These are phyloP conservation scores for Petrocephalus microphthalmus DNA, from an alignment of 2,113 vertebrate genomes.

Conservation along the genomic window DNA sequence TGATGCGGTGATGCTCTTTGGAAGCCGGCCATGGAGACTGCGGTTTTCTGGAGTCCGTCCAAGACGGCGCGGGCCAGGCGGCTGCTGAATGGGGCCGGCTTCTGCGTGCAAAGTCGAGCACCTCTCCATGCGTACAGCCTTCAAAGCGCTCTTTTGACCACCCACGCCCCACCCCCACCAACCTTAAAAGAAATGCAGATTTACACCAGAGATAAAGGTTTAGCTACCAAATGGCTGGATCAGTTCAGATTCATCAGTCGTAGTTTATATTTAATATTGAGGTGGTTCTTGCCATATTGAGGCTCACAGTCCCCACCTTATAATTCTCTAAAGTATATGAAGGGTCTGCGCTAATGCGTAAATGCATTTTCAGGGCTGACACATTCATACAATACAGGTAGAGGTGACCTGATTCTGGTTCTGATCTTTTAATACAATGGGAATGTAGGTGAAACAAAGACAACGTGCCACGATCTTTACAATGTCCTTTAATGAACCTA, in stretches of 20 bases:
- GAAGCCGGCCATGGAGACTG: neutral
- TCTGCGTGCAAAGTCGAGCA: neutral
- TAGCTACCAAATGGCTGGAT: neutral
- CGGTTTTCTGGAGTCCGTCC: neutral
- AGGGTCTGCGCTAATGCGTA: neutral
- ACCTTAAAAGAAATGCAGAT: neutral
- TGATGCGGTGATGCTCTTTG: neutral
- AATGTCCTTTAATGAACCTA: too few species aligned
- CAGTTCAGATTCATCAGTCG: neutral
- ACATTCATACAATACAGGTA: neutral
- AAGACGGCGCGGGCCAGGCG: neutral
- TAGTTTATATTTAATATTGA: neutral
- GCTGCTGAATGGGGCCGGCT: neutral
- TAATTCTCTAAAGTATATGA: neutral
- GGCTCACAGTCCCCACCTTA: neutral
- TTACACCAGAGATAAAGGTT: neutral
- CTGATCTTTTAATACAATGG: neutral
- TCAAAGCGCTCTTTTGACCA: neutral
- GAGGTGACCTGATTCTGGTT: neutral
- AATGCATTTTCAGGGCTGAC: neutral
- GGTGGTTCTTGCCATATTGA: neutral
- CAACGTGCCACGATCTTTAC: neutral
- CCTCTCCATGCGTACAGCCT: neutral
- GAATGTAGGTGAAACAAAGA: neutral
- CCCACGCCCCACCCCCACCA: neutral